Conservation (phyloP, 53 echinoderm and acorn worm genomes). For the Glandiceps talaboti region DNA sequence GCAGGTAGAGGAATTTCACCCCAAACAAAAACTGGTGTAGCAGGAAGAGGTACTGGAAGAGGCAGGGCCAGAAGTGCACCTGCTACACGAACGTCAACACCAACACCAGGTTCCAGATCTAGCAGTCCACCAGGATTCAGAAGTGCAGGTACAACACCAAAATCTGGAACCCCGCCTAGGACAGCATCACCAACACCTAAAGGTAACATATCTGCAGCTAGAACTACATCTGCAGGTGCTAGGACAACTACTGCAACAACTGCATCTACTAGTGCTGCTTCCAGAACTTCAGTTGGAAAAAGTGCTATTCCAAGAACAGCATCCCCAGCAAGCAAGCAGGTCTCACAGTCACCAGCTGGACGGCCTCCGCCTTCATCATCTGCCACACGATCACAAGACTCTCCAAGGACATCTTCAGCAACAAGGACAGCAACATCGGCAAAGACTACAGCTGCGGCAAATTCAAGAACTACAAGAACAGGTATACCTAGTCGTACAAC, state of each 20-base stretch:
- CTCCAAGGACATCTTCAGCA: conserved; percentile 17
- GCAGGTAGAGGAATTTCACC: conserved; percentile 9
- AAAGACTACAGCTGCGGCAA: neutral
- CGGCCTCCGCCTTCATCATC: conserved; percentile 11
- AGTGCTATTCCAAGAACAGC: conserved; percentile 13
- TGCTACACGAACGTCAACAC: conserved; percentile 24
- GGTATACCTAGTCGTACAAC: conserved; percentile 1
- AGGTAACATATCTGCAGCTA: conserved; percentile 15
- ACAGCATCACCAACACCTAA: conserved; percentile 19
- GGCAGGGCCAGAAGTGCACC: conserved; percentile 23
- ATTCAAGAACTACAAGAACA: conserved; percentile 1
- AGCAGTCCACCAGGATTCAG: neutral
- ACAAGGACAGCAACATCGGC: conserved; percentile 2
- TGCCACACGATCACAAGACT: conserved; percentile 1
- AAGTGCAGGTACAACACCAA: conserved; percentile 19
- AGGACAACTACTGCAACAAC: conserved; percentile 22
- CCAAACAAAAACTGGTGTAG: neutral
- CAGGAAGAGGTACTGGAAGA: conserved; percentile 23
- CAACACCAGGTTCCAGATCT: conserved; percentile 25
- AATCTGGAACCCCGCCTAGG: conserved; percentile 24
- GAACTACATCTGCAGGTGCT: conserved; percentile 10
- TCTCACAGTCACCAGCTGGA: conserved; percentile 23
- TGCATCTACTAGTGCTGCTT: neutral
- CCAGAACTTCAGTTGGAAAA: conserved; percentile 7
- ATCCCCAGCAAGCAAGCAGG: conserved; percentile 1